A percentile compares a stretch with the other conserved stretches of the same genome.
Evolutionary conservation across 2,113 vertebrate genomes (phyloP).

Genomic region (Theropithecus gelada): DNA sequence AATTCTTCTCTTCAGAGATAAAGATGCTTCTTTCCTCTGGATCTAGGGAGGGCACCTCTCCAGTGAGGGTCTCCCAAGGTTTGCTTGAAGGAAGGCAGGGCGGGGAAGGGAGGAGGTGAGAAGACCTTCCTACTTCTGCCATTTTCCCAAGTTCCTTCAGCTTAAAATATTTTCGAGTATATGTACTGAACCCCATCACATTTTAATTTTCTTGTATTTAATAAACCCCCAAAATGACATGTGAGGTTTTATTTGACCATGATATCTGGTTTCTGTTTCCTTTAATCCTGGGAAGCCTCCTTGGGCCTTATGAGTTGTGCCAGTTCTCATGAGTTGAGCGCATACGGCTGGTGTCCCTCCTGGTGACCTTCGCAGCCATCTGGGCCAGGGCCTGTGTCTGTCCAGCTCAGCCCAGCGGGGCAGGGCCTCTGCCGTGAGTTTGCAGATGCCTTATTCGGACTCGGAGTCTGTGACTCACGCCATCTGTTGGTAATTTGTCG

Average conservation of each 20-base stretch:
- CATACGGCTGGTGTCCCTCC: conserved; percentile 58
- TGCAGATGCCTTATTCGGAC: conserved; percentile 65
- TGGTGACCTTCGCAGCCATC: conserved; percentile 73
- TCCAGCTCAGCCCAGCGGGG: conserved; percentile 3
- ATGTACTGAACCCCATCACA: not conserved
- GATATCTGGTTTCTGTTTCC: not conserved
- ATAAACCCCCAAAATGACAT: not conserved
- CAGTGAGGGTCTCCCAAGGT: not conserved
- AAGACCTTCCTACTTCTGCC: not conserved
- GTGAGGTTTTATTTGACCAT: not conserved
- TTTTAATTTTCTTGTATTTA: conserved; percentile 5
- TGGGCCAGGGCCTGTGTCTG: conserved; percentile 31
- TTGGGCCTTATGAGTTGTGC: not conserved
- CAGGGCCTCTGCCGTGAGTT: conserved; percentile 21
- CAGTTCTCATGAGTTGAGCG: conserved; percentile 21
- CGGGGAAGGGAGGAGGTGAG: not conserved
- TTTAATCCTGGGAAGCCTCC: not conserved
- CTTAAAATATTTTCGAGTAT: not conserved
- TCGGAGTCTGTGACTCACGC: not conserved
- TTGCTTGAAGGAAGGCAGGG: not conserved
- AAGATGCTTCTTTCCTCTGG: not conserved
- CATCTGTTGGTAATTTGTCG: conserved; percentile 68
- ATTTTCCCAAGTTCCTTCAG: not conserved
- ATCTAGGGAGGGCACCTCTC: not conserved
- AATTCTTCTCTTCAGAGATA: not conserved